These are phyloP conservation scores for Dusona sp. DNA, from an alignment of 2,888 invertebrate genomes.

Conservation along the genomic window DNA sequence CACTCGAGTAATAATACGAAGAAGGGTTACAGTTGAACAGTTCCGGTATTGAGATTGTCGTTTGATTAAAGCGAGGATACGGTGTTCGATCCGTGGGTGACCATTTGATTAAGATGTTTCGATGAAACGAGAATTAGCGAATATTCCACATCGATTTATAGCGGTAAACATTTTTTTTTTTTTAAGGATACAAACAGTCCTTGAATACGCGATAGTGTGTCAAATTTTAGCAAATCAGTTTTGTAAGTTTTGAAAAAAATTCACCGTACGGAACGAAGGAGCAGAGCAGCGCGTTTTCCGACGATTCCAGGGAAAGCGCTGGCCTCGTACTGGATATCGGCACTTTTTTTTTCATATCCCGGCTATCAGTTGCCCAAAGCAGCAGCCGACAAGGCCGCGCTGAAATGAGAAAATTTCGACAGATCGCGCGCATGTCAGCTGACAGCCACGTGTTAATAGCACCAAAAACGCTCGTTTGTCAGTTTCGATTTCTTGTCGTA, in stretches of 20 bases:
- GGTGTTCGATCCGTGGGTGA: neutral
- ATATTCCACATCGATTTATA: neutral
- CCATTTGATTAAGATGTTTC: constrained; percentile 10
- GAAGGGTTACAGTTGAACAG: neutral
- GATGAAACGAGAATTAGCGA: neutral
- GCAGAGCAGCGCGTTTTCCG: constrained; percentile 40
- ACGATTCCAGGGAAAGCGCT: constrained; percentile 58
- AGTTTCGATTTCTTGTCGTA: neutral
- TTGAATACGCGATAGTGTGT: neutral
- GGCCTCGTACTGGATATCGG: constrained; percentile 62
- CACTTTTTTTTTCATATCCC: constrained; percentile 40
- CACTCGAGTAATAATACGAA: neutral
- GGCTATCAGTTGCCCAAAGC: constrained; percentile 33
- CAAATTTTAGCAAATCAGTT: neutral
- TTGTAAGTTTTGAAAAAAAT: constrained; percentile 17
- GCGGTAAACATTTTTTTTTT: neutral
- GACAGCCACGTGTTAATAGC: constrained; percentile 76
- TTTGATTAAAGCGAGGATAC: neutral
- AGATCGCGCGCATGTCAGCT: constrained; percentile 76
- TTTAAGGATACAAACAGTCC: neutral
- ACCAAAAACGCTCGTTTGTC: constrained; percentile 30
- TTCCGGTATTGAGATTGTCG: neutral
- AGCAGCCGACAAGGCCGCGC: constrained; percentile 34
- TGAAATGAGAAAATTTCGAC: constrained; percentile 31
- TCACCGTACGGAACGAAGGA: constrained; percentile 36